Percentiles rank a stretch among this genome's conserved stretches.
Evolutionary conservation across 2,888 invertebrate genomes (phyloP).

Genomic region (Drosophila eohydei): DNA sequence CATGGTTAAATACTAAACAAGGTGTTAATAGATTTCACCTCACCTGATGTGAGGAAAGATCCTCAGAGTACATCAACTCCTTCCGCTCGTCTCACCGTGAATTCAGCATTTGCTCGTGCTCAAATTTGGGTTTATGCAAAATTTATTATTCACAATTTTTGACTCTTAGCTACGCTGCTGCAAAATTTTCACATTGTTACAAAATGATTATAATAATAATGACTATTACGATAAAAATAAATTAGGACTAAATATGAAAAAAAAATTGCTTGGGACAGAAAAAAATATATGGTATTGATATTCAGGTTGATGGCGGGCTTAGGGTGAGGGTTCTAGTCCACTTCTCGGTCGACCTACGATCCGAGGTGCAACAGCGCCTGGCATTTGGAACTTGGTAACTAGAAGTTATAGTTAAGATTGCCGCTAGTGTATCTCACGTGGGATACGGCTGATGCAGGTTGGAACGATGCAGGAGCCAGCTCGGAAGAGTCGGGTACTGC

Average conservation of each 20-base stretch:
- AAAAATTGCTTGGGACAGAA: not conserved
- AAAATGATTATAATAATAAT: conserved; percentile 4
- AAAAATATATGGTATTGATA: conserved; percentile 4
- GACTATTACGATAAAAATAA: conserved; percentile 24
- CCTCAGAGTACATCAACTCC: too few relatives aligned
- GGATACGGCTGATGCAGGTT: conserved; percentile 85
- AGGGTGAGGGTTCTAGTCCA: not conserved
- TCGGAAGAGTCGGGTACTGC: conserved; percentile 65
- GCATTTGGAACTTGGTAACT: conserved; percentile 1
- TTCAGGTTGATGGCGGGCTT: not conserved
- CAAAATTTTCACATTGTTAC: conserved; percentile 23
- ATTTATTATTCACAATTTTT: conserved; percentile 26
- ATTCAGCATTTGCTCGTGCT: too few relatives aligned
- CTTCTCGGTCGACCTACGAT: not conserved
- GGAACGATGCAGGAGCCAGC: conserved; percentile 79
- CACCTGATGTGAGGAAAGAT: too few relatives aligned
- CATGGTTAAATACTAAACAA: too few relatives aligned
- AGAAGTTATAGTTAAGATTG: conserved; percentile 82
- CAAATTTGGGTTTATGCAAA: not conserved
- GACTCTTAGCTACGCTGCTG: conserved; percentile 13
- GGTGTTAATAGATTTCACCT: too few relatives aligned
- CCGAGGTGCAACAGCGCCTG: not conserved
- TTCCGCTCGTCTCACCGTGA: too few relatives aligned
- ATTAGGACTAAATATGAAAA: conserved; percentile 20
- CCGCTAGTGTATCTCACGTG: conserved; percentile 86